A percentile compares a stretch with the other conserved stretches of the same genome.
Conservation (phyloP, 2,113 vertebrate genomes). For the Crotalus tigris region DNA sequence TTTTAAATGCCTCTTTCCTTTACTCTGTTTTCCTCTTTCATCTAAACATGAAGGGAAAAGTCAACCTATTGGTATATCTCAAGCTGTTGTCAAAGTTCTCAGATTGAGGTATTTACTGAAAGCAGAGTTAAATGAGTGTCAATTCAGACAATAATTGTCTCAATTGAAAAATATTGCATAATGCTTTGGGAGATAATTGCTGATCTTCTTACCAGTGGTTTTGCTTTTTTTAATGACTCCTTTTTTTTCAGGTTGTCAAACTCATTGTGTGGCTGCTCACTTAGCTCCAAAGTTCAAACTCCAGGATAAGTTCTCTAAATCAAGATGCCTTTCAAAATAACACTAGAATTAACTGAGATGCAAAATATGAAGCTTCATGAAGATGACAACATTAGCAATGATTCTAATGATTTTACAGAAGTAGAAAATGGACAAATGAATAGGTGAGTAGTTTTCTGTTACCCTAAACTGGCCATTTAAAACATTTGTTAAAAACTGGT, state of each 20-base stretch:
- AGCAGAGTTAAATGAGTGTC: not conserved
- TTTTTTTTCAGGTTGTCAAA: constrained; percentile 51
- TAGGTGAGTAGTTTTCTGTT: constrained; percentile 73
- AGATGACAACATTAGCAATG: constrained; percentile 79
- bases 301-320: constrained; percentile 44
- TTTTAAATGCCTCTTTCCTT: not conserved
- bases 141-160: not conserved
- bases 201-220: not conserved
- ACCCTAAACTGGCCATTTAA: constrained; percentile 37
- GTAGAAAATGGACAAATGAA: constrained; percentile 78
- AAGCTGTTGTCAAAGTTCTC: not conserved
- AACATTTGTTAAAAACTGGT: constrained; percentile 56
- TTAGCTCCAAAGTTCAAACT: constrained; percentile 40
- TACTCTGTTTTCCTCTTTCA: not conserved
- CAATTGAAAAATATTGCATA: not conserved
- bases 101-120: not conserved
- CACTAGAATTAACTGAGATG: constrained; percentile 75
- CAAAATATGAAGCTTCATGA: constrained; percentile 79
- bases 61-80: not conserved
- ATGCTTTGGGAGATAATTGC: not conserved
- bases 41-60: not conserved
- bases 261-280: constrained; percentile 39
- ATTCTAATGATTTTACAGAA: constrained; percentile 79
- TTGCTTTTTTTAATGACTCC: not conserved
- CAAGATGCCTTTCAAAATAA: constrained; percentile 77